Base-by-base conservation (phyloP, 2,888 invertebrate species). In the Spisula subtruncata region DNA sequence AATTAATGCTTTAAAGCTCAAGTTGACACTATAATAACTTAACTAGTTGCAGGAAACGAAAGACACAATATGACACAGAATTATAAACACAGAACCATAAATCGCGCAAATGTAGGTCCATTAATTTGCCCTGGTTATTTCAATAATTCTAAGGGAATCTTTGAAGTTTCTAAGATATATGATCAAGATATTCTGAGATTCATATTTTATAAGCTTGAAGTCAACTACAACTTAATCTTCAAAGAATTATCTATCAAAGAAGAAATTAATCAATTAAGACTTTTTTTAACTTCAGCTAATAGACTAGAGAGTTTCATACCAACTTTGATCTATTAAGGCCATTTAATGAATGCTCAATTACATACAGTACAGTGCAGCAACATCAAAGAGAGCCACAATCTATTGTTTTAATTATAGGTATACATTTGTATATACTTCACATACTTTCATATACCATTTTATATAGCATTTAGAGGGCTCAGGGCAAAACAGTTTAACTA, bases 301-400 rank as follows among this genome's bases (percentile, higher is more conserved):
- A 48, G 48, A 75, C 81, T 81, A 14, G 18, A 46, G 66, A 75
- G 51, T 85, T 51, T 79, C 48, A 86, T 75, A 75, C 56, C 25
- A n/a, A 32, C 87, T 87, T 87, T 87, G 87, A 87, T 87, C 83
- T 75, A 54, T 83, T 71, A 83, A 83, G 75, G 83, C 48, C 75
- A 83, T 51, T 87, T 87, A 87, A 87, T 87, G 83, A 87, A 54
- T 80, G 41, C 51, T 35, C 86, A 56, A 86, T 86, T 86, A 86
- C 29, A 35, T 54, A 29, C 32, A 54, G 56, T 82, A 6, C 18
- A 14, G 56, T 56, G 48, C 82, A 54, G 32, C 20, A 12, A 82
- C 82, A 48, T 82, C 82, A 82, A 82, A 82, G 82, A 1, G 32
- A 29, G 32, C 16, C 16, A 82, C 56, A 54, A 82, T 54, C 54